phyloP scores from a whole-genome alignment of 2,888 invertebrate genomes.

The Eledone cirrhosa region DNA sequence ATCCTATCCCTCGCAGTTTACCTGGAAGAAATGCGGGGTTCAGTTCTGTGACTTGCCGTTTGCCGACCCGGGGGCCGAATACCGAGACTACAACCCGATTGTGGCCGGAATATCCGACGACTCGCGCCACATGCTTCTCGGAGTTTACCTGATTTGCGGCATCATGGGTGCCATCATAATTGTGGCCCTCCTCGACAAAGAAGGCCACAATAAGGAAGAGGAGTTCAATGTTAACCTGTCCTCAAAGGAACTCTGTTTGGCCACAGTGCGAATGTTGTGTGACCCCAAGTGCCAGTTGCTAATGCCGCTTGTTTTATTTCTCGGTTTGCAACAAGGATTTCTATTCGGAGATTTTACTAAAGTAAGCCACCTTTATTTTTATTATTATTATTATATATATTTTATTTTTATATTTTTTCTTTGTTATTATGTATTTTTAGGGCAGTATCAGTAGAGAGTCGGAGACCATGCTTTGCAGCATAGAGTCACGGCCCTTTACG shows the following conservation, averaged over 20 bases:
- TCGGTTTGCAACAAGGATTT: conserved; percentile 63
- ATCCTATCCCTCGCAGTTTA: not conserved
- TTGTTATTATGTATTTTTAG: not conserved
- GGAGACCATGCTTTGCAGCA: no score
- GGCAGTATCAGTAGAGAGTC: not conserved
- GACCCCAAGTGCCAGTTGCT: conserved; percentile 61
- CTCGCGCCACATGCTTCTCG: conserved; percentile 54
- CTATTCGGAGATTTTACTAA: conserved; percentile 64
- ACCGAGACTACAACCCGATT: conserved; percentile 30
- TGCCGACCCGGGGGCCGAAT: conserved; percentile 39
- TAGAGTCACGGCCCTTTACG: no score
- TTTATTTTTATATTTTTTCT: not conserved
- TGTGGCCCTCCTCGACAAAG: conserved; percentile 53
- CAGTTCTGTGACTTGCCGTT: conserved; percentile 40
- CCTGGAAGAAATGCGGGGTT: conserved; percentile 43
- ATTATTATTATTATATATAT: no score
- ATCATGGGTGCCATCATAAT: conserved; percentile 57
- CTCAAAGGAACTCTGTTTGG: conserved; percentile 52
- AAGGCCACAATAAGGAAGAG: conserved; percentile 41
- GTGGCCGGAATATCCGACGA: conserved; percentile 45
- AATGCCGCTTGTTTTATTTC: conserved; percentile 59
- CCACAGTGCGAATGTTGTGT: conserved; percentile 56
- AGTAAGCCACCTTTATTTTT: conserved; percentile 43
- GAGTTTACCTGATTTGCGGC: conserved; percentile 57
- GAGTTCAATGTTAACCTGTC: conserved; percentile 45